Percentiles rank a stretch among this genome's conserved stretches.
These are phyloP conservation scores for Protonibea diacanthus DNA, from an alignment of 2,797 vertebrate genomes.

Conservation along the genomic window DNA sequence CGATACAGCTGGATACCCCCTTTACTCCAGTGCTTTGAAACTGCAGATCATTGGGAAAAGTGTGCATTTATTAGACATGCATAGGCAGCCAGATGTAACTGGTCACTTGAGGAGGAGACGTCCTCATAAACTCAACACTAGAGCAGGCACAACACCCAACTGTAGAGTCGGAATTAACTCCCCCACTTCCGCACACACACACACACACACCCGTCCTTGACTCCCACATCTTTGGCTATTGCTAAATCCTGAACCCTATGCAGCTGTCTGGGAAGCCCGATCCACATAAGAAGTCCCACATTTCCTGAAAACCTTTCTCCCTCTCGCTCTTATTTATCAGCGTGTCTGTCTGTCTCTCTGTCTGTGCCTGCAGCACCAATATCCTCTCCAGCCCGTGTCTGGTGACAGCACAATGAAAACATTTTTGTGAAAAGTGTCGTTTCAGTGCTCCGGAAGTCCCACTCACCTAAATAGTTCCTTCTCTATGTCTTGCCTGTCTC, in stretches of 20 bases:
- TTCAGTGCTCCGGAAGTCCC: constrained; percentile 77
- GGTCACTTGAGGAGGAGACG: constrained; percentile 78
- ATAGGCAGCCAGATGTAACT: constrained; percentile 78
- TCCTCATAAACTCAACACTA: constrained; percentile 77
- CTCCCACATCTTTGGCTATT: constrained; percentile 55
- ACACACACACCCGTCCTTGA: constrained; percentile 41
- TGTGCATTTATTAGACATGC: constrained; percentile 77
- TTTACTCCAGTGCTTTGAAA: constrained; percentile 73
- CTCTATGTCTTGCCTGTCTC: constrained; percentile 71
- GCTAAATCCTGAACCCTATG: constrained; percentile 58
- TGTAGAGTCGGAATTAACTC: constrained; percentile 58
- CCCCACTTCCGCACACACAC: neutral
- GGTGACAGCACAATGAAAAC: constrained; percentile 83
- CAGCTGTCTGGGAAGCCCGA: constrained; percentile 69
- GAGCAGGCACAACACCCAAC: constrained; percentile 64
- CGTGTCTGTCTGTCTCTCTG: constrained; percentile 51
- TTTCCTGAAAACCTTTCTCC: constrained; percentile 51
- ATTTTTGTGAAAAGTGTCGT: constrained; percentile 76
- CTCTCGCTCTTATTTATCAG: constrained; percentile 62
- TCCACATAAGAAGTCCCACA: constrained; percentile 52
- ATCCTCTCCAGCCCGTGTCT: constrained; percentile 71
- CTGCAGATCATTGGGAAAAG: constrained; percentile 69
- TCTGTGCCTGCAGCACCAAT: constrained; percentile 67
- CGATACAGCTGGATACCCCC: constrained; percentile 66
- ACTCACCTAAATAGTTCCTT: constrained; percentile 76